Evolutionary conservation across 2,888 invertebrate genomes (phyloP).

Genomic region (Caenorhabditis sp.): DNA sequence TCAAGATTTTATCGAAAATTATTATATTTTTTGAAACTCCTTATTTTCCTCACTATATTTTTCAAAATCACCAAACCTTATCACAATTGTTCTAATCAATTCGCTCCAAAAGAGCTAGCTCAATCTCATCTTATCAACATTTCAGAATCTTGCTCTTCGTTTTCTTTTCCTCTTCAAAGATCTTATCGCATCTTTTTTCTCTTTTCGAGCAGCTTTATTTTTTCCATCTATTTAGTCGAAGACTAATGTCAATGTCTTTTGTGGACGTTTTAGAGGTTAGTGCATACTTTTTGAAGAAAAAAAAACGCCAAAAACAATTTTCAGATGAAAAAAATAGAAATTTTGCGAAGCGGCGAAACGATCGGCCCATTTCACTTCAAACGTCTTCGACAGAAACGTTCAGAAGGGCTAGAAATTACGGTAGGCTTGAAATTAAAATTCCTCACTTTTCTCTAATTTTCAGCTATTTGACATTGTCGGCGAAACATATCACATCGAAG

Average conservation of each 20-base stretch:
- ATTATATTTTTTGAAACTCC: too few species aligned
- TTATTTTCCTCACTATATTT: too few species aligned
- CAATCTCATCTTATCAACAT: neutral
- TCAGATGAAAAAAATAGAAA: neutral
- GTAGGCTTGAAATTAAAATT: neutral
- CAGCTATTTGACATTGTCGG: conserved; percentile 42
- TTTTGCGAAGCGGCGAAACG: conserved; percentile 32
- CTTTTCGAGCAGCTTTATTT: neutral
- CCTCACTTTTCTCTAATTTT: neutral
- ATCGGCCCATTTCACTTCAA: conserved; percentile 18
- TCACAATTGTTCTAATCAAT: too few species aligned
- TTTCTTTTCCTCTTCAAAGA: neutral
- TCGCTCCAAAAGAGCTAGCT: too few species aligned
- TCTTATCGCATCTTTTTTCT: neutral
- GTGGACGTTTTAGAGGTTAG: neutral
- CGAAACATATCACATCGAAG: conserved; percentile 20
- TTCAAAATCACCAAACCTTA: too few species aligned
- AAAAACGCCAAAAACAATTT: too few species aligned
- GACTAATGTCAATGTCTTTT: neutral
- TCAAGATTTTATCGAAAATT: too few species aligned
- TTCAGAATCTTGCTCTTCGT: neutral
- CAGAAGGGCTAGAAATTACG: neutral
- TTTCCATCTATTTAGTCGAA: neutral
- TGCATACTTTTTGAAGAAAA: too few species aligned
- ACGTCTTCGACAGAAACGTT: conserved; percentile 10